These are phyloP conservation scores for human DNA, from an alignment of 2,113 vertebrate genomes.

Conservation along the genomic window GRCh38 chr5:140534501-140535000, in stretches of 20 bases:
- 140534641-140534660: conserved; percentile 33
- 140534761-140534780: conserved; percentile 32
- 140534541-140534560: background rate
- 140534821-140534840: background rate
- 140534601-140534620: background rate
- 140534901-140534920: background rate
- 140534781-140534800: conserved; percentile 39
- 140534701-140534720: conserved; percentile 23
- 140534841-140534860: background rate
- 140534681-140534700: conserved; percentile 27
- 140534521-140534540: conserved; percentile 26
- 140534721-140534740: background rate
- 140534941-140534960: background rate
- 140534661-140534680: background rate
- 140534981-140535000: background rate
- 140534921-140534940: conserved; percentile 17
- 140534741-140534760: conserved; percentile 17
- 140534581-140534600: background rate
- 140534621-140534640: conserved; percentile 7
- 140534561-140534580: background rate
- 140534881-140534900: conserved; percentile 25
- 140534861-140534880: background rate
- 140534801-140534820: conserved; percentile 23
- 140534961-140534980: conserved; percentile 35
- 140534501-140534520: background rate